Percentiles rank a stretch among this genome's conserved stretches.
phyloP scores from a whole-genome alignment of 2,113 vertebrate genomes.

The Eretmochelys imbricata region DNA sequence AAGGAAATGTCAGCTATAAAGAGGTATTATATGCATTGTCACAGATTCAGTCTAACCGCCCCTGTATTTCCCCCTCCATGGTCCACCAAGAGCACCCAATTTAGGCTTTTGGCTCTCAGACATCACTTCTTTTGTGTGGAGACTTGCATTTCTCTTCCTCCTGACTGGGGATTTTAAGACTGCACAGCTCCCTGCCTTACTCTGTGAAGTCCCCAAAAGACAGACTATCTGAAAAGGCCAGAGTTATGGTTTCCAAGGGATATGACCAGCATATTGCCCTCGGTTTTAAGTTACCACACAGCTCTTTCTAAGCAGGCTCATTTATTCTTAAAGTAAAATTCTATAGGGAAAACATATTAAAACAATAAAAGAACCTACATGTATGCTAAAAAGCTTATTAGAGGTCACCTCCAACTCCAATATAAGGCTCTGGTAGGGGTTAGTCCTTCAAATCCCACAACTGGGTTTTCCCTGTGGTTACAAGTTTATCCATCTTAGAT shows the following conservation, averaged over 20 bases:
- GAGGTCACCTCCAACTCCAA: neutral
- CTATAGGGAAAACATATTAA: neutral
- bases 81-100: neutral
- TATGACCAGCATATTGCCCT: neutral
- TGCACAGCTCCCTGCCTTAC: no score
- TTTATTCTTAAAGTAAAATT: neutral
- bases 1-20: neutral
- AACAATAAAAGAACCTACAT: neutral
- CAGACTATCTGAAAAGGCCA: neutral
- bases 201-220: neutral
- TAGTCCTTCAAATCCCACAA: neutral
- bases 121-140: neutral
- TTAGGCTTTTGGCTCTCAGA: neutral
- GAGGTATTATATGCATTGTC: neutral
- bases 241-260: neutral
- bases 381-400: neutral
- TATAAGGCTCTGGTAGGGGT: neutral
- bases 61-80: neutral
- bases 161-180: neutral
- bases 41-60: neutral
- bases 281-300: neutral
- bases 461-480: neutral
- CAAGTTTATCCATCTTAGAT: neutral
- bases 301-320: neutral
- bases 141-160: neutral